Base-by-base conservation (phyloP, 2,797 vertebrate species). In the Molossus molossus region DNA sequence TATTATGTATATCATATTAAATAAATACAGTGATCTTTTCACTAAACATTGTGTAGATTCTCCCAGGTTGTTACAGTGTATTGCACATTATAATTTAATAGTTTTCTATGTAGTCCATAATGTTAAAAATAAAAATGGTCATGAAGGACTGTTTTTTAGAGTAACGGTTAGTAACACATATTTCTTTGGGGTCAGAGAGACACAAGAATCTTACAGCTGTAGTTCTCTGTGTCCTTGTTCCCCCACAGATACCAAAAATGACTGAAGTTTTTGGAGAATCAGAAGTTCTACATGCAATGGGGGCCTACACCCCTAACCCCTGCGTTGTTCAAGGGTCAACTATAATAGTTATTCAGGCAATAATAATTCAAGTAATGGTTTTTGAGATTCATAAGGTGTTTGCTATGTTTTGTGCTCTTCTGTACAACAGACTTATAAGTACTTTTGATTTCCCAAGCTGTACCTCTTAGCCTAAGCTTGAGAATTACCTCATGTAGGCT, bases 71-170 rank as follows among this genome's bases (percentile, higher is more conserved):
- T 4, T 60, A 12, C 40, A 82, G 3, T 27, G 9, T 53, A 23
- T 48, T 91, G 9, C 33, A 57, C 48, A 64, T 92, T 80, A 53
- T 18, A 70, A 87, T 90, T 81, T 94, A 25, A 25, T 57, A 33
- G 11, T 20, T 85, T 65, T 76, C 29, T 79, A 37, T 76, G 2
- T 72, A 55, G 53, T 53, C 17, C 29, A 27, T 83, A 58, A 58
- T 64, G 64, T 69, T 90, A 84, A 93, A 82, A 94, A 69, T 80
- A 75, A 80, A 15, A 55, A 55, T 40, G 17, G 33, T 82, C 37
- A 75, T 25, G 9, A 87, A 69, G 21, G 48, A 48, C 23, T 92
- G 55, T 45, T 89, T 58, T 89, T 90, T 15, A 92, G 21, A 77
- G 55, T 69, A 62, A 73, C 79, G 2, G 4, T 62, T 62, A 64